Conservation (phyloP, 2,113 vertebrate species). For the Pygoscelis antarcticus region DNA sequence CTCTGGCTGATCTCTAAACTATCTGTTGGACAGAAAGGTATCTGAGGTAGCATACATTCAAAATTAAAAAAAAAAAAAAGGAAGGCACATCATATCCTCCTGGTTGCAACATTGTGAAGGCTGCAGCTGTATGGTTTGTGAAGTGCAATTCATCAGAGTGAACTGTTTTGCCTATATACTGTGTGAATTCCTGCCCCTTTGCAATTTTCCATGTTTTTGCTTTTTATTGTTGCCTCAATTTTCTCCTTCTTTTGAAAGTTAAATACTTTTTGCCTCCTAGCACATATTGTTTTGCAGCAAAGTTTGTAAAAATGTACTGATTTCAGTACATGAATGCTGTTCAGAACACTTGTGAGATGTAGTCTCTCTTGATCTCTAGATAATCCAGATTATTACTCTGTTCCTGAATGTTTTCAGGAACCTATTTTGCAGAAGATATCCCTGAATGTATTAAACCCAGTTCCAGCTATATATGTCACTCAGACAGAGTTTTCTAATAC, state of each 20-base stretch:
- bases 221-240: neutral
- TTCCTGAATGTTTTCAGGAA: neutral
- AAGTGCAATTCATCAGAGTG: neutral
- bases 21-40: neutral
- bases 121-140: neutral
- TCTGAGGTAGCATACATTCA: neutral
- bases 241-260: neutral
- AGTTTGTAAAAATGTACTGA: neutral
- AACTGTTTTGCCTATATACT: neutral
- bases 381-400: neutral
- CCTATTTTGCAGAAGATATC: neutral
- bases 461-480: neutral
- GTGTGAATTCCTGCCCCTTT: neutral
- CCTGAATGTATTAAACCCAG: neutral
- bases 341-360: neutral
- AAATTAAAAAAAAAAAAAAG: neutral
- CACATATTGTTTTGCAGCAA: neutral
- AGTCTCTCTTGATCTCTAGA: neutral
- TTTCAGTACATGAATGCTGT: neutral
- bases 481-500: neutral
- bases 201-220: neutral
- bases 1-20: neutral
- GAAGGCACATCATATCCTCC: neutral
- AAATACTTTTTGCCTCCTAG: neutral
- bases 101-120: fast-evolving